These are phyloP conservation scores for Athene noctua DNA, from an alignment of 2,113 vertebrate species.

Conservation along the genomic window DNA sequence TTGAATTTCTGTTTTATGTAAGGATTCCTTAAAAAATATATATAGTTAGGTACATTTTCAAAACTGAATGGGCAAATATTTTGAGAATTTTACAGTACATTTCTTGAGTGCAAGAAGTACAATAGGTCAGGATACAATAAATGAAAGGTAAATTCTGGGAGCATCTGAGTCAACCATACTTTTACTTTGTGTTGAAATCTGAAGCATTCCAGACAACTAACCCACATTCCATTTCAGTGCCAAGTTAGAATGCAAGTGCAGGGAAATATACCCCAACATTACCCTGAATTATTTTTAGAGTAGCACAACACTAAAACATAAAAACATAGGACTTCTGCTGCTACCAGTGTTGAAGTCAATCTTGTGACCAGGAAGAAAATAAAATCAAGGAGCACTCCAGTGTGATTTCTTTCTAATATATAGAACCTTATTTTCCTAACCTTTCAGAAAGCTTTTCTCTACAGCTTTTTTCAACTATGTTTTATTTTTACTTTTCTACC, in stretches of 20 bases:
- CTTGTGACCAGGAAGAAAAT: not conserved
- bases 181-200: not conserved
- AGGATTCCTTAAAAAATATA: not conserved
- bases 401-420: not conserved
- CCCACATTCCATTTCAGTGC: not conserved
- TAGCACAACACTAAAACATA: not conserved
- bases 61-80: not conserved
- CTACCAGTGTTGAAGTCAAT: not conserved
- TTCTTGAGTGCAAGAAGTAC: not conserved
- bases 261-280: not conserved
- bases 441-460: not conserved
- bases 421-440: not conserved
- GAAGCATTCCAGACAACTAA: not conserved
- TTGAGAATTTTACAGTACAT: not conserved
- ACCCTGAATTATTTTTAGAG: not conserved
- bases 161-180: not conserved
- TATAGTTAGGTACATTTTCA: not conserved
- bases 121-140: not conserved
- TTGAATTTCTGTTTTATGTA: not conserved
- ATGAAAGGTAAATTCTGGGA: not conserved
- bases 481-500: not conserved
- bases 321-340: not conserved
- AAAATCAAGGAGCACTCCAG: not conserved
- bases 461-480: not conserved
- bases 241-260: not conserved